A percentile compares a stretch with the other conserved stretches of the same genome.
Conservation (phyloP, 2,113 vertebrate species). For the Podiceps cristatus region DNA sequence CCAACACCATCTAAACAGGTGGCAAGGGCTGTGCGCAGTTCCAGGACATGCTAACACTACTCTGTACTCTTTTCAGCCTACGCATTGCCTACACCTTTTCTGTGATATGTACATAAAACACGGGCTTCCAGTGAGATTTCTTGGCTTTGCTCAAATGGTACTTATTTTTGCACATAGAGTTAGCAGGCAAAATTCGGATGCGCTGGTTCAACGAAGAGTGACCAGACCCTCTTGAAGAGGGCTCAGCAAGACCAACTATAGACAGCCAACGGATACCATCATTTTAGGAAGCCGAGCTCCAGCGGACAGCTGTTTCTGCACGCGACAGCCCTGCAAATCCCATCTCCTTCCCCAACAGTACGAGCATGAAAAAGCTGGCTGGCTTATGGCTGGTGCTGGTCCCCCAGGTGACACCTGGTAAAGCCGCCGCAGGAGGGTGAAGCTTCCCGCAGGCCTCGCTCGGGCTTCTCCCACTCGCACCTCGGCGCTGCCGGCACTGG, state of each 20-base stretch:
- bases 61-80: rapidly evolving
- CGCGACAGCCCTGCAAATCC: not conserved
- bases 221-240: not conserved
- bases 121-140: not conserved
- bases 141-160: not conserved
- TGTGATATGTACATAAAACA: rapidly evolving
- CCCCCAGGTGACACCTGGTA: not conserved
- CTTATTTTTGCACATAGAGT: not conserved
- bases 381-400: not conserved
- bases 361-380: rapidly evolving
- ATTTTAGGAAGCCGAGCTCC: not conserved
- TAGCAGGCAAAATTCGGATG: not conserved
- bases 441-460: not conserved
- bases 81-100: rapidly evolving
- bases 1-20: not conserved
- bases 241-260: not conserved
- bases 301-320: not conserved
- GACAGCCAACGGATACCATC: rapidly evolving
- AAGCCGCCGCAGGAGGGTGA: not conserved
- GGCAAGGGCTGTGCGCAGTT: rapidly evolving
- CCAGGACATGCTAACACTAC: rapidly evolving
- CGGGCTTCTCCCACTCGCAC: not conserved
- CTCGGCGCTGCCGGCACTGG: not conserved
- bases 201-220: not conserved
- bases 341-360: not conserved